phyloP scores from a whole-genome alignment of 2,888 invertebrate species.

The Neocrepidodera transversa region DNA sequence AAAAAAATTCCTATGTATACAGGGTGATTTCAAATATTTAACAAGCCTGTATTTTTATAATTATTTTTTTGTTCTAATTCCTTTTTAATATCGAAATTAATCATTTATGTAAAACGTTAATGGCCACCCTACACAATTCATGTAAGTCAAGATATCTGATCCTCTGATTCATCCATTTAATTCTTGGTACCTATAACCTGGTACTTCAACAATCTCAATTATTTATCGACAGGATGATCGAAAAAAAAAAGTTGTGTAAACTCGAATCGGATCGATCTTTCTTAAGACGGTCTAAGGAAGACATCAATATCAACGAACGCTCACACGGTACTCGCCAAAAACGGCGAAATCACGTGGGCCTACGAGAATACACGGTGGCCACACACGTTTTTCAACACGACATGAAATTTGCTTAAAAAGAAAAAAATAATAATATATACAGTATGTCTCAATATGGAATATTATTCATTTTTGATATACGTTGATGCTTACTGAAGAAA shows the following conservation, averaged over 20 bases:
- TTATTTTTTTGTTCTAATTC: too few species aligned
- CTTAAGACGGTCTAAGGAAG: conserved; percentile 22
- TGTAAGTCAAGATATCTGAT: not conserved
- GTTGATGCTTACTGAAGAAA: too few species aligned
- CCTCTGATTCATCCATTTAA: not conserved
- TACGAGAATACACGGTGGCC: conserved; percentile 1
- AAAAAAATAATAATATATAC: too few species aligned
- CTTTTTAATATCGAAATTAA: too few species aligned
- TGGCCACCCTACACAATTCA: too few species aligned
- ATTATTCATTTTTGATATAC: too few species aligned
- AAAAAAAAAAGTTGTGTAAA: conserved; percentile 15
- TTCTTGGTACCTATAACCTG: not conserved
- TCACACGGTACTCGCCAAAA: conserved; percentile 21
- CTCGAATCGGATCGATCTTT: conserved; percentile 1
- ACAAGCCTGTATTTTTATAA: too few species aligned
- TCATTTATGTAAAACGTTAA: too few species aligned
- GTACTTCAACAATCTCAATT: not conserved
- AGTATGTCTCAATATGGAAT: too few species aligned
- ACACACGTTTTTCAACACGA: not conserved
- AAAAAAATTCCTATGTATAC: too few species aligned
- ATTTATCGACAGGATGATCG: not conserved
- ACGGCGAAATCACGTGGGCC: conserved; percentile 23
- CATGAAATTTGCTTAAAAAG: not conserved
- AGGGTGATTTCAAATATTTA: too few species aligned
- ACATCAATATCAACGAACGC: conserved; percentile 31